These are phyloP conservation scores for Leucoraja erinaceus DNA, from an alignment of 2,113 vertebrate species.

Conservation along the genomic window DNA sequence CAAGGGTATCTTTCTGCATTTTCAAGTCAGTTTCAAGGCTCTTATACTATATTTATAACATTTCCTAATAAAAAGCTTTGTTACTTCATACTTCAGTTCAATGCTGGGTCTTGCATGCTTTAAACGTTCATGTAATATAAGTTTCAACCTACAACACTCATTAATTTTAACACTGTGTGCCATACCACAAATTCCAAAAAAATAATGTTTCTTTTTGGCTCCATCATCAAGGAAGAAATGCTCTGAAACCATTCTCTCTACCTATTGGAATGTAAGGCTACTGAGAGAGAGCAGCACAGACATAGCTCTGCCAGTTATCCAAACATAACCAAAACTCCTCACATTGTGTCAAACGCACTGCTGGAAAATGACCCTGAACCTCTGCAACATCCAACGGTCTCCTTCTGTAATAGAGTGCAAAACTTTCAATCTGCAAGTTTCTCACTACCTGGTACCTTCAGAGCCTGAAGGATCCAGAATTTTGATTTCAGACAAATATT, in stretches of 20 bases:
- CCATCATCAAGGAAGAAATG: conserved; percentile 3
- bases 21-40: no score
- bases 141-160: not conserved
- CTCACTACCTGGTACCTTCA: not conserved
- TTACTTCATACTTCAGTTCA: not conserved
- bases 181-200: not conserved
- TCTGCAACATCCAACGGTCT: not conserved
- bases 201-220: conserved; percentile 1
- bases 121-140: not conserved
- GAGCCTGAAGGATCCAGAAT: not conserved
- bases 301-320: not conserved
- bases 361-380: not conserved
- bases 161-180: not conserved
- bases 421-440: not conserved
- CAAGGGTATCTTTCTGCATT: not conserved
- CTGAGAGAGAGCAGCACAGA: not conserved
- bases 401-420: not conserved
- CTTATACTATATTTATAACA: not conserved
- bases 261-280: not conserved
- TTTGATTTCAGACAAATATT: conserved; percentile 15
- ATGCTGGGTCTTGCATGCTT: not conserved
- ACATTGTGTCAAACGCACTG: not conserved
- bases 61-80: not conserved
- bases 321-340: not conserved
- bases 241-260: not conserved